A percentile compares a stretch with the other conserved stretches of the same genome.
Conservation (phyloP, 2,797 vertebrate species). For the Poeciliopsis gracilis region DNA sequence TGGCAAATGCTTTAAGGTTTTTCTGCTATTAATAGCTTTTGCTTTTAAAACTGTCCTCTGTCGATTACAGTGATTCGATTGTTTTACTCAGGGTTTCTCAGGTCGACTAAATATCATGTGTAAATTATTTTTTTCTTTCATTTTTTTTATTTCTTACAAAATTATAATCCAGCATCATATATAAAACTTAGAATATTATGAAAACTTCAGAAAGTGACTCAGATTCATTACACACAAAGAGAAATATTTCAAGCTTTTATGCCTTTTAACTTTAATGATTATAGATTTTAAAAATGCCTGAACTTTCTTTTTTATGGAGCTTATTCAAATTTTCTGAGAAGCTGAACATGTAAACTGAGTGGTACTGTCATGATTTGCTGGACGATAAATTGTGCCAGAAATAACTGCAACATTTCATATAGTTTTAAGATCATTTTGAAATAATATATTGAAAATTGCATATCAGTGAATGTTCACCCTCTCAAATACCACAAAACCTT, state of each 20-base stretch:
- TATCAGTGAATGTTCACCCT: too few species aligned
- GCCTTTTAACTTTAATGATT: background rate
- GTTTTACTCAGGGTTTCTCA: background rate
- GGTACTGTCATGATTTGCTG: too few species aligned
- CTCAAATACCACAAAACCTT: too few species aligned
- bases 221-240: too few species aligned
- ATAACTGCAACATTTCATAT: too few species aligned
- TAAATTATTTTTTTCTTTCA: background rate
- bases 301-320: background rate
- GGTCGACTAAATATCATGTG: background rate
- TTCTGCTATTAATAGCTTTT: constrained; percentile 28
- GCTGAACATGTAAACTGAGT: too few species aligned
- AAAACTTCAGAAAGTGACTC: too few species aligned
- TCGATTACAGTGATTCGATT: background rate
- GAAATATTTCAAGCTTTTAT: background rate
- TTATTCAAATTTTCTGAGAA: too few species aligned
- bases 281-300: background rate
- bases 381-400: too few species aligned
- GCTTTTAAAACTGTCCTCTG: background rate
- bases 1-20: constrained; percentile 2
- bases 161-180: background rate
- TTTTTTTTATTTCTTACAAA: background rate
- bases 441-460: too few species aligned
- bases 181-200: background rate
- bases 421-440: too few species aligned